Evolutionary conservation across 2,113 vertebrate genomes (phyloP).

Genomic region (Tetrax tetrax): DNA sequence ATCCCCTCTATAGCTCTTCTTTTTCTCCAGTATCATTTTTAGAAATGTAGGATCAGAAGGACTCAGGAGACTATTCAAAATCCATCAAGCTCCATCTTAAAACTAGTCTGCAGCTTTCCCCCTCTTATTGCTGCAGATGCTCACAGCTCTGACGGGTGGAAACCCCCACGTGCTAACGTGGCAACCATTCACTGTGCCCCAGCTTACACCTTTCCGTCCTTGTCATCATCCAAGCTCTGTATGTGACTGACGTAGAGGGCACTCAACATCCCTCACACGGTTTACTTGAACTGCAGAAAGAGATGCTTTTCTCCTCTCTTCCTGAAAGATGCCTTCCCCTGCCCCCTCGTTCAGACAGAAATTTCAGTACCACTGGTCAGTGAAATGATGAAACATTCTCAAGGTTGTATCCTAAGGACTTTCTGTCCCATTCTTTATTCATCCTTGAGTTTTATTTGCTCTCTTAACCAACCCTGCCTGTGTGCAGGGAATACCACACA

Average conservation of each 20-base stretch:
- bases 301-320: not conserved
- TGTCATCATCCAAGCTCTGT: not conserved
- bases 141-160: not conserved
- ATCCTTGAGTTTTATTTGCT: not conserved
- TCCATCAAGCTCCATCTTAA: not conserved
- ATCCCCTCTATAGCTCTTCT: not conserved
- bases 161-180: not conserved
- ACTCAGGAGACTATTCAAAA: not conserved
- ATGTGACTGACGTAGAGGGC: not conserved
- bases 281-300: not conserved
- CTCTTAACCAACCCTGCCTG: not conserved
- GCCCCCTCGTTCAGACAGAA: not conserved
- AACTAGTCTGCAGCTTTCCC: not conserved
- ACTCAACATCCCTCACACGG: not conserved
- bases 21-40: not conserved
- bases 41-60: not conserved
- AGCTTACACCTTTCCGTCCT: not conserved
- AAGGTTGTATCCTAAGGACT: not conserved
- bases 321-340: not conserved
- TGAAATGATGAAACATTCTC: not conserved
- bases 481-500: not conserved
- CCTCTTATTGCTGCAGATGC: not conserved
- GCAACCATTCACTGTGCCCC: accelerated
- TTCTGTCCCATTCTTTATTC: not conserved
- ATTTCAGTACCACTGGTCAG: not conserved